These are phyloP conservation scores for Epirrhoe alternata DNA, from an alignment of 2,888 invertebrate species.

Conservation along the genomic window DNA sequence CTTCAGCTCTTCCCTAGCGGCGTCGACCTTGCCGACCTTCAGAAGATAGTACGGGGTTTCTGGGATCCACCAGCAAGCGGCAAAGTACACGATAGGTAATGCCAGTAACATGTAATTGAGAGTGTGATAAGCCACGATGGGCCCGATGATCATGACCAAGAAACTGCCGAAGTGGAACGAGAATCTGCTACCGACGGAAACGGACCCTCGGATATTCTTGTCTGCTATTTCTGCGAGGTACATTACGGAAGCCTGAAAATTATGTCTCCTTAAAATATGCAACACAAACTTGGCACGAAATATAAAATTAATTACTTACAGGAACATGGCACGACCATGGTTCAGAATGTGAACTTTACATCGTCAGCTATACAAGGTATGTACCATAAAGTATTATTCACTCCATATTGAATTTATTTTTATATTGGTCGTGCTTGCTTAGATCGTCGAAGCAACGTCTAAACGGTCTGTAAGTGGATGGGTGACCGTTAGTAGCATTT, in stretches of 20 bases:
- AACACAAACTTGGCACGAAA: background rate
- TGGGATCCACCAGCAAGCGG: conserved; percentile 82
- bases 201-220: conserved; percentile 72
- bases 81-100: conserved; percentile 75
- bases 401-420: too few species aligned
- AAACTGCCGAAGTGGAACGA: conserved; percentile 71
- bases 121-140: conserved; percentile 65
- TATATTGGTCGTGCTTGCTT: too few species aligned
- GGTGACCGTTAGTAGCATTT: too few species aligned
- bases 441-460: too few species aligned
- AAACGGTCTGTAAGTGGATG: too few species aligned
- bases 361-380: too few species aligned
- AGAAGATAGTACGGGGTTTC: conserved; percentile 86
- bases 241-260: conserved; percentile 72
- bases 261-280: conserved; percentile 34
- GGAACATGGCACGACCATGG: too few species aligned
- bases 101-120: conserved; percentile 72
- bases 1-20: conserved; percentile 70
- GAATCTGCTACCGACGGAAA: conserved; percentile 64
- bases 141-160: conserved; percentile 68
- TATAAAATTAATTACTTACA: too few species aligned
- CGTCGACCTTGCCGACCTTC: conserved; percentile 74
- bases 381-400: too few species aligned
- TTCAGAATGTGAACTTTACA: too few species aligned
- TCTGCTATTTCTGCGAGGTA: conserved; percentile 79